These are phyloP conservation scores for Sebastes hubbsi DNA, from an alignment of 2,797 vertebrate species.

Conservation along the genomic window DNA sequence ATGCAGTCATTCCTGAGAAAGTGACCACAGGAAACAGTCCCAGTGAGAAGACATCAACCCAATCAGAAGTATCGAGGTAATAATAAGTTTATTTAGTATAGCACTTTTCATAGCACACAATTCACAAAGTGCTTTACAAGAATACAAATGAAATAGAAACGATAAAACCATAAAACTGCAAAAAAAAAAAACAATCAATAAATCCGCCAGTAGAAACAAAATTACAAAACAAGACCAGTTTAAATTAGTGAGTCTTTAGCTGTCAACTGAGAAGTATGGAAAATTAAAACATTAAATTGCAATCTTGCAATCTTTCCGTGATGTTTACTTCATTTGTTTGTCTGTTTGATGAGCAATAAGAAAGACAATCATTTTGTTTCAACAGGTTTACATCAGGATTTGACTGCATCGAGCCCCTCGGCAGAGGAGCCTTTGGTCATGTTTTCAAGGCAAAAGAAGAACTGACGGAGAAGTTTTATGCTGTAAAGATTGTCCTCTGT, in stretches of 20 bases:
- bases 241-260: too few relatives aligned
- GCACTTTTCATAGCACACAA: too few relatives aligned
- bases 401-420: constrained; percentile 49
- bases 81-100: too few relatives aligned
- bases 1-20: too few relatives aligned
- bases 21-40: neutral
- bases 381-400: constrained; percentile 64
- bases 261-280: rapidly evolving
- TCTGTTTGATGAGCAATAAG: neutral
- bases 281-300: neutral
- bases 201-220: rapidly evolving
- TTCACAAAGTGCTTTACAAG: too few relatives aligned
- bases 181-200: too few relatives aligned
- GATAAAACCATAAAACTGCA: too few relatives aligned
- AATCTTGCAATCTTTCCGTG: neutral
- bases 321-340: neutral
- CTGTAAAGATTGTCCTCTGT: constrained; percentile 75
- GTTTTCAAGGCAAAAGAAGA: constrained; percentile 77
- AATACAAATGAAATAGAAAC: rapidly evolving
- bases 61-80: neutral
- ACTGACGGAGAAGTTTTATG: constrained; percentile 46
- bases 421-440: constrained; percentile 75
- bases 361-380: neutral
- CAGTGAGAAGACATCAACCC: neutral
- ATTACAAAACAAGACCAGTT: too few relatives aligned